Evolutionary conservation across 2,113 vertebrate species (phyloP), one percentile per base, ranked within the genome.

Genomic region (Eolophus roseicapilla): DNA sequence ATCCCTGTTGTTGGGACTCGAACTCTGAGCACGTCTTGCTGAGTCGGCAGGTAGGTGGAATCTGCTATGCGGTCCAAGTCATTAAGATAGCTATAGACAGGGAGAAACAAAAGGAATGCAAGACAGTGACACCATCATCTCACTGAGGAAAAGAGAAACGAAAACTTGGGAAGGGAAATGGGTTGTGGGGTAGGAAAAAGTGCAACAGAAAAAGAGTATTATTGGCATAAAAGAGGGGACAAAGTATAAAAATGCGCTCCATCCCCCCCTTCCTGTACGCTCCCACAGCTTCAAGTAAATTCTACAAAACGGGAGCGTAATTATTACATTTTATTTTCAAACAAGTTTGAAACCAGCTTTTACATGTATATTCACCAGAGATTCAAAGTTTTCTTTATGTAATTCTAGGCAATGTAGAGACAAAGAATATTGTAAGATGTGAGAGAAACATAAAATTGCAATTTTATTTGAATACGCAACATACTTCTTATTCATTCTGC

Each of bases 1-100:
- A 98, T 98, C 70, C 98, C 98, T 57, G 98, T 98, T 74, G 98
- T 98, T 92, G 98, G 98, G 69, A 98, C 98, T 97, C 98, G 97
- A 96, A 98, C 98, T 97, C 98, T 97, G 70, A 98, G 98, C 86
- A 98, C 98, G 78, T 98, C 98, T 94, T 98, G 98, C 77, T 98
- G 98, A 50, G 98, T 98, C 83, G 98, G 98, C 94, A 98, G 97
- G 89, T 98, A 98, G 86, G 98, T 92, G 37, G 97, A 97, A 96
- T 97, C 97, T 39, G 98, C 98, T 93, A 98, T 98, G 43, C 98
- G 98, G 95, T 98, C 98, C 98, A 98, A 95, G 94, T 98, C 98
- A 21, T 98, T 98, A 92, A 98, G 98, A 92, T 98, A 98, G 95
- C 98, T 98, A 79, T 13, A 97, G 85, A 92, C 82, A 96, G 75